Conservation (phyloP, 2,113 vertebrate species). For the Ranitomeya imitator region DNA sequence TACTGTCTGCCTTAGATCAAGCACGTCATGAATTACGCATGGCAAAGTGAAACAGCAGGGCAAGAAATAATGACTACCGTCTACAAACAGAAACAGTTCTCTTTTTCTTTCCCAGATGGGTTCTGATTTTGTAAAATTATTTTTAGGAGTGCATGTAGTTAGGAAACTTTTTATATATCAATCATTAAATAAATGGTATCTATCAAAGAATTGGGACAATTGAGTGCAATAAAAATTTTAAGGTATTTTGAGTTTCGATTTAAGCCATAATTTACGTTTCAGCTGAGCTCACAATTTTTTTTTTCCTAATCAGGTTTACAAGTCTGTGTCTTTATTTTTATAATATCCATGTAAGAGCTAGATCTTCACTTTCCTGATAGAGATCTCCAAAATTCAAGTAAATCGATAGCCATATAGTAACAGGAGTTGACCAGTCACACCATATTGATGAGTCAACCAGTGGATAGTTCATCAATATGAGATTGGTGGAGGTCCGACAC, state of each 20-base stretch:
- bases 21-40: background rate
- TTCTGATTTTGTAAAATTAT: background rate
- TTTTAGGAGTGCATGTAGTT: constrained; percentile 8
- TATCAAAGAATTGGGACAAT: background rate
- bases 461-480: too few species aligned
- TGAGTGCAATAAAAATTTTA: background rate
- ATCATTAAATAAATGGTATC: background rate
- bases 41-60: background rate
- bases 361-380: too few species aligned
- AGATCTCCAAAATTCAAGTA: too few species aligned
- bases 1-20: constrained; percentile 7
- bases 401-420: too few species aligned
- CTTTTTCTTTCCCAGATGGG: background rate
- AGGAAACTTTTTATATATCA: background rate
- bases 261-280: background rate
- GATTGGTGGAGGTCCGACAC: too few species aligned
- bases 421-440: too few species aligned
- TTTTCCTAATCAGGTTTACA: too few species aligned
- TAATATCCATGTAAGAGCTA: too few species aligned
- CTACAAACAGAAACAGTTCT: constrained; percentile 12
- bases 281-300: background rate
- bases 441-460: too few species aligned
- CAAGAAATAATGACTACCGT: constrained; percentile 36
- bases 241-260: background rate
- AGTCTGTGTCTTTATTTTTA: too few species aligned